Conservation (phyloP, 1,140 invertebrate genomes). For the Papilio glaucus region DNA sequence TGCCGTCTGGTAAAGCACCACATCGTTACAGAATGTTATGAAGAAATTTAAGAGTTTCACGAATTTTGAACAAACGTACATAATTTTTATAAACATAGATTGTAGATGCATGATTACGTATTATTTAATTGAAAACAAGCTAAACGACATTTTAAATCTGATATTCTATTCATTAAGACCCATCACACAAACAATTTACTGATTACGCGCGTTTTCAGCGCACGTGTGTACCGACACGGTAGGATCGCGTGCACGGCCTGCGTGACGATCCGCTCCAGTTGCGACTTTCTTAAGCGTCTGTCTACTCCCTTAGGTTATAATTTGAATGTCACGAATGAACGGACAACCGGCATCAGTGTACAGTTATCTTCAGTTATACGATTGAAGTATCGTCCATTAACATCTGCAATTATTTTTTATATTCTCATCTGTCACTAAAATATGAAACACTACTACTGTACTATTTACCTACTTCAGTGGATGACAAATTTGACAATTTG, state of each 20-base stretch:
- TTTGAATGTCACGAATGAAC: constrained; percentile 42
- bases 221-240: constrained; percentile 39
- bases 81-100: no score
- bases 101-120: background rate
- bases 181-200: no score
- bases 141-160: background rate
- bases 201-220: constrained; percentile 52
- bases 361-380: constrained; percentile 25
- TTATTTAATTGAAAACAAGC: background rate
- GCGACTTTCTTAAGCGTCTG: constrained; percentile 54
- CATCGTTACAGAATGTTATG: no score
- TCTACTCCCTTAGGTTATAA: constrained; percentile 45
- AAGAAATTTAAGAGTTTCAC: no score
- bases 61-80: no score
- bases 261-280: constrained; percentile 56
- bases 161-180: no score
- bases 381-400: background rate
- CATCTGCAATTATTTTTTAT: background rate
- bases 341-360: constrained; percentile 24
- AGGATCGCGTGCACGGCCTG: constrained; percentile 40
- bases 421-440: no score
- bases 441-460: no score
- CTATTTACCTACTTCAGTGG: no score
- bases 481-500: no score
- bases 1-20: no score